These are phyloP conservation scores for Murina feae DNA, from an alignment of 2,113 vertebrate genomes.

Conservation along the genomic window DNA sequence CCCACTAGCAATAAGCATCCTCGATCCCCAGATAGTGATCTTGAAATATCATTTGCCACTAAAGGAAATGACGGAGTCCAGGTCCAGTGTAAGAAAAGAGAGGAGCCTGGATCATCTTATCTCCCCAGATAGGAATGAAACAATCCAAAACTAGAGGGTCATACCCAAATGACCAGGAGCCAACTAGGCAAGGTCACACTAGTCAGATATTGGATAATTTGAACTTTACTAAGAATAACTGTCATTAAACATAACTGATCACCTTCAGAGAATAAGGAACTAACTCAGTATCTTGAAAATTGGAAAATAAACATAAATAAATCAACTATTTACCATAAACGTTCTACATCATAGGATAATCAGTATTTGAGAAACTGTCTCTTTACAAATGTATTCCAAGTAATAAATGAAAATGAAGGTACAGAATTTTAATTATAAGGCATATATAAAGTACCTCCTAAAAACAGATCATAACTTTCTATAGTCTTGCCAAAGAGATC, in stretches of 20 bases:
- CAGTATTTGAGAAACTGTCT: background rate
- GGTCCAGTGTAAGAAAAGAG: background rate
- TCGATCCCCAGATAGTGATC: background rate
- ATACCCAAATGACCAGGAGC: background rate
- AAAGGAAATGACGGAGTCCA: background rate
- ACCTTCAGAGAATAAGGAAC: background rate
- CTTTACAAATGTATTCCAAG: background rate
- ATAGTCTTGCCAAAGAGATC: background rate
- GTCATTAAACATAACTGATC: background rate
- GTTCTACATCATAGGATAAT: background rate
- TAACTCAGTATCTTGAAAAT: background rate
- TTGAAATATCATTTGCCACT: background rate
- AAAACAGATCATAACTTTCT: background rate
- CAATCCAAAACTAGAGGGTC: background rate
- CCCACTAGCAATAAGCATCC: background rate
- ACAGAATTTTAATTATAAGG: background rate
- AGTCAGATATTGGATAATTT: background rate
- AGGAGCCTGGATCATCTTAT: background rate
- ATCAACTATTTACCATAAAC: background rate
- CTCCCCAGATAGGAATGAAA: background rate
- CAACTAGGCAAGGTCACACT: background rate
- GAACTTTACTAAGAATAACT: background rate
- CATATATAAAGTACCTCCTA: background rate
- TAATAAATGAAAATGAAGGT: constrained; percentile 29
- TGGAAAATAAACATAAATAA: background rate